phyloP scores from a whole-genome alignment of 1,140 invertebrate genomes.

The Drosophila guanche region DNA sequence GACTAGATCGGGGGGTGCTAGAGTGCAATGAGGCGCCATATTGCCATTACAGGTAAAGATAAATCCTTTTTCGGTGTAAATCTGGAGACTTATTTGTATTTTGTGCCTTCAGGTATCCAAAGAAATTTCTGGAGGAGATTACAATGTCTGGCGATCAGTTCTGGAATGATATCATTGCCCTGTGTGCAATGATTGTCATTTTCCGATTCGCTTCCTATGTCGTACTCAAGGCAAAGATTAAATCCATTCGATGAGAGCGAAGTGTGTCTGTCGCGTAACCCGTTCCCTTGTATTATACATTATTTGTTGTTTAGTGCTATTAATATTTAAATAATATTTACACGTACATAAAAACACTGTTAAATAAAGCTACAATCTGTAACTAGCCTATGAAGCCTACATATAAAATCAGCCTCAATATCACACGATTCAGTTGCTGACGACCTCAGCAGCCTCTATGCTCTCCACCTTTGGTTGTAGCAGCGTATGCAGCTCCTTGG shows the following conservation, averaged over 20 bases:
- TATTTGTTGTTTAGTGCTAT: slow-evolving; percentile 91
- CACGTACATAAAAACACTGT: slow-evolving; percentile 61
- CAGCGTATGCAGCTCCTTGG: slow-evolving; percentile 45
- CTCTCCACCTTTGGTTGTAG: slow-evolving; percentile 12
- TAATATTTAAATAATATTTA: slow-evolving; percentile 86
- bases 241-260: slow-evolving; percentile 65
- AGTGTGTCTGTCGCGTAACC: slow-evolving; percentile 5
- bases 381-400: slow-evolving; percentile 28
- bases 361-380: slow-evolving; percentile 62
- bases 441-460: slow-evolving; percentile 14
- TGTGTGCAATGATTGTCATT: slow-evolving; percentile 88
- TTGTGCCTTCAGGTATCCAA: slow-evolving; percentile 85
- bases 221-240: slow-evolving; percentile 86
- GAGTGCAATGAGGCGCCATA: slow-evolving; percentile 87
- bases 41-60: slow-evolving; percentile 88
- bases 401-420: slow-evolving; percentile 27
- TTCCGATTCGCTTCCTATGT: slow-evolving; percentile 90
- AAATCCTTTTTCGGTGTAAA: too few species aligned
- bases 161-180: slow-evolving; percentile 91
- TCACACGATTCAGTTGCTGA: slow-evolving; percentile 58
- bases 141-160: slow-evolving; percentile 92
- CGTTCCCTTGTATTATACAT: slow-evolving; percentile 88
- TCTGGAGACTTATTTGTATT: slow-evolving; percentile 34
- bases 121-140: slow-evolving; percentile 90
- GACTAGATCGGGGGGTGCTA: slow-evolving; percentile 87